Conservation (phyloP, 2,888 invertebrate genomes). For the Embidobia sp. region DNA sequence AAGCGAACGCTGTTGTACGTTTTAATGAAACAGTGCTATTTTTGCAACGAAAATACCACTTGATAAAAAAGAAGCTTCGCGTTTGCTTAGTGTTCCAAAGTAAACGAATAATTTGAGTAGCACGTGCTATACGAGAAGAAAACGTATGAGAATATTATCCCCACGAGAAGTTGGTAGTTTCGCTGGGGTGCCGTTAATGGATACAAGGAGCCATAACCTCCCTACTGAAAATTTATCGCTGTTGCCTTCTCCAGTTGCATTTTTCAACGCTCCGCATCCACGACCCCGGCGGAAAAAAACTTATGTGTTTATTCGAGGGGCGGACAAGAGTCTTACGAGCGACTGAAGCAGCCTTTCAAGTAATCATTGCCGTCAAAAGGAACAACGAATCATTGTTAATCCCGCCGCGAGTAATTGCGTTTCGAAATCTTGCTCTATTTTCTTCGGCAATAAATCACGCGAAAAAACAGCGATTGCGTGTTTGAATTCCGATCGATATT, state of each 20-base stretch:
- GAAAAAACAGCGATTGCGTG: constrained; percentile 11
- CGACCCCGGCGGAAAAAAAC: constrained; percentile 32
- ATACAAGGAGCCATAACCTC: constrained; percentile 64
- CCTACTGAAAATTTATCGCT: constrained; percentile 68
- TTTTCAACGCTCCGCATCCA: constrained; percentile 66
- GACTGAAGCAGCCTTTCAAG: constrained; percentile 22
- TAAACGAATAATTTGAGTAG: constrained; percentile 53
- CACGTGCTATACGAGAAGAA: constrained; percentile 44
- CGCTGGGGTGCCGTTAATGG: constrained; percentile 70
- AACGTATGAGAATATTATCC: constrained; percentile 68
- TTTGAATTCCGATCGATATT: constrained; percentile 23
- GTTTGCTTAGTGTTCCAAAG: constrained; percentile 25
- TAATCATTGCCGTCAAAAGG: constrained; percentile 38
- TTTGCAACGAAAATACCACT: not conserved
- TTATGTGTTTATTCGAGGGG: constrained; percentile 38
- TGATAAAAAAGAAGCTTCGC: constrained; percentile 1
- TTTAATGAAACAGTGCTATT: not conserved
- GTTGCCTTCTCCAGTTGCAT: constrained; percentile 67
- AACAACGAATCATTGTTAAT: constrained; percentile 47
- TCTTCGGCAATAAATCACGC: constrained; percentile 33
- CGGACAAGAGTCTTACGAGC: constrained; percentile 27
- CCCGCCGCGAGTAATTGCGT: constrained; percentile 16
- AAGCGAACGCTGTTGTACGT: too few species aligned
- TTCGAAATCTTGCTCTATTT: constrained; percentile 15
- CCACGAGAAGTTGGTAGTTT: constrained; percentile 63